Percentiles rank a stretch among this genome's conserved stretches.
Conservation (phyloP, 2,888 invertebrate species). For the Rapana venosa region DNA sequence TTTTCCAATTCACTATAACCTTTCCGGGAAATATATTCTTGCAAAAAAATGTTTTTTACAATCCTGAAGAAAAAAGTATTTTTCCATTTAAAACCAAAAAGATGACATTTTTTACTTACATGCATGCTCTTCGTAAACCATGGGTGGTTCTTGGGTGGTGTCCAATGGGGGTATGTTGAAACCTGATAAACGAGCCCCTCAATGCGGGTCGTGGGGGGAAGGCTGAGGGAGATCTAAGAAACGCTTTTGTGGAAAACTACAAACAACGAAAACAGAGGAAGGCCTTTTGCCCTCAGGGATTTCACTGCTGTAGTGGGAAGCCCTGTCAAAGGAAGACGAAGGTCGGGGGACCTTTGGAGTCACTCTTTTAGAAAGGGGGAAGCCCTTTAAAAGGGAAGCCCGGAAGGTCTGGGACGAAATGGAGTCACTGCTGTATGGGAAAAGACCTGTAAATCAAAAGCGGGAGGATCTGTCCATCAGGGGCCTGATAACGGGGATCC, state of each 20-base stretch:
- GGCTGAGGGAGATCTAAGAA: not conserved
- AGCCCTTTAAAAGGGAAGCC: not conserved
- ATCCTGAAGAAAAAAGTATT: no score
- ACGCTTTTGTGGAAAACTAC: not conserved
- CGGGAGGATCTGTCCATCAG: not conserved
- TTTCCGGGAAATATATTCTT: no score
- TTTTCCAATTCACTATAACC: no score
- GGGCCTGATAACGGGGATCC: not conserved
- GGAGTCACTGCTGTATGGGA: not conserved
- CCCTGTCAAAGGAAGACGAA: not conserved
- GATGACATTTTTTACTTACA: not conserved
- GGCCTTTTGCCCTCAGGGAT: not conserved
- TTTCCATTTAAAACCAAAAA: no score
- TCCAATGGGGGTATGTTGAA: not conserved
- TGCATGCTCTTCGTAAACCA: not conserved
- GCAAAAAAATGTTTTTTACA: no score
- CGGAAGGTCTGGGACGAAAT: conserved; percentile 4
- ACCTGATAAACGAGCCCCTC: not conserved
- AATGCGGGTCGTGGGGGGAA: not conserved
- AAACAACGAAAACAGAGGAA: not conserved
- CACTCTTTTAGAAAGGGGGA: not conserved
- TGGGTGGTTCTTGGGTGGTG: not conserved
- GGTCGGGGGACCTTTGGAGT: not conserved
- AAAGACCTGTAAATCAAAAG: not conserved
- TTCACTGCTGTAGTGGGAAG: not conserved